phyloP scores from a whole-genome alignment of 1,140 invertebrate genomes.

The Cryptotermes secundus region DNA sequence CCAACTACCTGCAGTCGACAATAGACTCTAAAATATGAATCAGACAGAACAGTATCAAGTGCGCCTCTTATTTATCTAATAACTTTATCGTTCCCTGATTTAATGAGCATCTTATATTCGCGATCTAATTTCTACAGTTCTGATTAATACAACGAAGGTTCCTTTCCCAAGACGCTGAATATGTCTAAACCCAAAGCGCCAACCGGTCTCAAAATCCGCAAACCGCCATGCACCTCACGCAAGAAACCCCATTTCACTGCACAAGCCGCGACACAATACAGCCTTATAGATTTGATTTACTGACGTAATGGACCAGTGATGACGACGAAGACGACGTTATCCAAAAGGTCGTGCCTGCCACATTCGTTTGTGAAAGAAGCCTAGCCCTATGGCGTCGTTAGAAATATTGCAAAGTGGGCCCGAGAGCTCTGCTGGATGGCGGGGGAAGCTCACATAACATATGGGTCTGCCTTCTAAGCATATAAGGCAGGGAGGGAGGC shows the following conservation, averaged over 20 bases:
- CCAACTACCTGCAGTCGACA: no score
- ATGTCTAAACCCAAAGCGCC: no score
- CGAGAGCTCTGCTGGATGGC: neutral
- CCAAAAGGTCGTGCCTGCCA: constrained; percentile 10
- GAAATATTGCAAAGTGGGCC: constrained; percentile 9
- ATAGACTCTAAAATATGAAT: no score
- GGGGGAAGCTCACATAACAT: neutral
- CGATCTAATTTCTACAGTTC: no score
- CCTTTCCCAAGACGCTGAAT: no score
- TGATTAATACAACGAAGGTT: no score
- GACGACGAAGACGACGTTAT: constrained; percentile 7
- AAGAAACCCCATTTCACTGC: neutral
- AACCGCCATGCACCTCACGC: neutral
- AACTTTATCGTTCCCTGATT: no score
- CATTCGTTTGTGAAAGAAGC: constrained; percentile 18
- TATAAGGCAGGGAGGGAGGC: neutral
- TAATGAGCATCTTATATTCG: no score
- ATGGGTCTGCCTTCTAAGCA: neutral
- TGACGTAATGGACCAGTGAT: constrained; percentile 25
- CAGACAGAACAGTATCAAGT: no score
- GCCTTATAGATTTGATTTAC: constrained; percentile 15
- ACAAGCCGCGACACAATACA: neutral
- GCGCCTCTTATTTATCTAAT: no score
- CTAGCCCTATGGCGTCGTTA: neutral
- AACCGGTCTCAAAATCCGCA: neutral